phyloP scores from a whole-genome alignment of 2,888 invertebrate species.

The Caenorhabditis virilis region DNA sequence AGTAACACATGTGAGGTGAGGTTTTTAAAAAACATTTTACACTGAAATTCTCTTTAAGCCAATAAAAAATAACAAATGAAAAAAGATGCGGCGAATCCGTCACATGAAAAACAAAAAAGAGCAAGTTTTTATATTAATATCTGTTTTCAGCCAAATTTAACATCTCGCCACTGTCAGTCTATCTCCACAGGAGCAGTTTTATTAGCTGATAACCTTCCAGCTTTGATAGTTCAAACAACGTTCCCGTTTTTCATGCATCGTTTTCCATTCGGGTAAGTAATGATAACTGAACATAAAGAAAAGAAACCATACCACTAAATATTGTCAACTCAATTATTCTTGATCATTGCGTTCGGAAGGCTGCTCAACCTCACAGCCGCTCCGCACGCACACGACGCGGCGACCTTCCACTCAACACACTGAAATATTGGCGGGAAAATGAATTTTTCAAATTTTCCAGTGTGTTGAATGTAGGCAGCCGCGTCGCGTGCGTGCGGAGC shows the following conservation, averaged over 20 bases:
- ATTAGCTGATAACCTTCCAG: conserved; percentile 81
- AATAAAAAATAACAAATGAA: too few relatives aligned
- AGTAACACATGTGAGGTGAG: conserved; percentile 22
- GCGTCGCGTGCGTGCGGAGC: too few relatives aligned
- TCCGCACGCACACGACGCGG: too few relatives aligned
- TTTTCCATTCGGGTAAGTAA: conserved; percentile 70
- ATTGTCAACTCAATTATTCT: too few relatives aligned
- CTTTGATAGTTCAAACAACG: conserved; percentile 77
- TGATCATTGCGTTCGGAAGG: too few relatives aligned
- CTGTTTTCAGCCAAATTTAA: conserved; percentile 19
- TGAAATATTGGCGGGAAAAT: conserved; percentile 6
- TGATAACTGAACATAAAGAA: too few relatives aligned
- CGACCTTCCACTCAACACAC: too few relatives aligned
- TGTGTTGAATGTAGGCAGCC: too few relatives aligned
- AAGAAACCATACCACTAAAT: too few relatives aligned
- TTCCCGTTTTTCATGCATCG: conserved; percentile 76
- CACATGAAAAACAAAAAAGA: not conserved
- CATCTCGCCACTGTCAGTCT: conserved; percentile 22
- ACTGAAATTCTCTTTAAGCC: not conserved
- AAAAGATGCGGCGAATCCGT: too few relatives aligned
- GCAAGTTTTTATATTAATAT: not conserved
- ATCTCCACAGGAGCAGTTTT: conserved; percentile 74
- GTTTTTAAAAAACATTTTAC: not conserved
- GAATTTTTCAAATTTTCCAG: conserved; percentile 1
- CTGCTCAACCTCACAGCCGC: too few relatives aligned